Evolutionary conservation across 2,888 invertebrate genomes (phyloP), one percentile per base, ranked within the genome.

Genomic region (Cheilosia soror): DNA sequence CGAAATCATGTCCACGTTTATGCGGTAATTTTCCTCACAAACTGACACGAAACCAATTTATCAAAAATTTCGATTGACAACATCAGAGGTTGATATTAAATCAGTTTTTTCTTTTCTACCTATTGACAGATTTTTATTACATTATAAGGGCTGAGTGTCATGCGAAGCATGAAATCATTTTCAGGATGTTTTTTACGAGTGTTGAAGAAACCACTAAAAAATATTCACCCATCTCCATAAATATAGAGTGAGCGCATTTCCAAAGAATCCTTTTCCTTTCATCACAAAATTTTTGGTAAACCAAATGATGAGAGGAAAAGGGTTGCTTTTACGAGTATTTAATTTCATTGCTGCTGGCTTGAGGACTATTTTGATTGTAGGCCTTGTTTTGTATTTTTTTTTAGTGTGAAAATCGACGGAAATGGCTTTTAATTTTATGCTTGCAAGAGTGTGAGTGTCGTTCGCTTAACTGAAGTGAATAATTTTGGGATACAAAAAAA

Each of bases 101-200:
- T 62, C 72, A 72, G 42, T 42, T 62, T 51, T 62, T 27, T 49
- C 40, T 31, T n/a, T 5, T 37, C 4, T 20, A 2, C 47, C 47
- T 5, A 47, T 47, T 47, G 37, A 37, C 37, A 37, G 71, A 40
- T 71, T 73, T 73, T 73, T 62, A 73, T 73, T 73, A 71, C 71
- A 71, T 51, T 71, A 44, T 31, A 53, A 51, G 7, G 9, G 9
- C 25, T n/a, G 72, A 73, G 53, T 55, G 53, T 11, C 42, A 49
- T 72, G 62, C 72, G 51, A 62, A 72, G 72, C 62, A 73, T 73
- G 72, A 73, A 73, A 73, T 73, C 31, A 62, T 53, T 63, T 73
- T 63, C 31, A 13, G 31, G 55, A 68, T 42, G 55, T 68, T 68
- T 68, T 68, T 68, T 68, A 68, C 55, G 44, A 57, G 42, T 37